Evolutionary conservation across 92 coral and sea anemone species (phyloP).

Genomic region (Zoanthus gigantus): DNA sequence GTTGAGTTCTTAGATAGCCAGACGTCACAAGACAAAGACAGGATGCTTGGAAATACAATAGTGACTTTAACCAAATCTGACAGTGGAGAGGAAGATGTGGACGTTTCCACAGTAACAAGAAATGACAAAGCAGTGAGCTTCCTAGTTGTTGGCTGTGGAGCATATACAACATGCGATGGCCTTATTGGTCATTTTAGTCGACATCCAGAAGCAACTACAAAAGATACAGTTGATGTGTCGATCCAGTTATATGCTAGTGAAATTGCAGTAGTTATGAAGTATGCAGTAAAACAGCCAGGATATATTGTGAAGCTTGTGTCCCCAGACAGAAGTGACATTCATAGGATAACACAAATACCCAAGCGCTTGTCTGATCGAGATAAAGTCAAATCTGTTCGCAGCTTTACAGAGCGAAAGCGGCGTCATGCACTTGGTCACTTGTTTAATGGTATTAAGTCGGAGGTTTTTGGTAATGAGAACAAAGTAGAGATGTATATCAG

Average conservation of each 20-base stretch:
- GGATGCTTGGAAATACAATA: slow-evolving; percentile 53
- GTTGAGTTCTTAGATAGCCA: slow-evolving; percentile 30
- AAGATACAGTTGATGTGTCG: slow-evolving; percentile 80
- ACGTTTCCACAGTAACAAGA: slow-evolving; percentile 3
- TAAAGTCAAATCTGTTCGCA: slow-evolving; percentile 75
- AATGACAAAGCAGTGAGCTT: slow-evolving; percentile 20
- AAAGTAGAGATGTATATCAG: slow-evolving; percentile 74
- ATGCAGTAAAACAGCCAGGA: slow-evolving; percentile 76
- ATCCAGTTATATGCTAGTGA: slow-evolving; percentile 81
- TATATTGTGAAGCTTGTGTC: slow-evolving; percentile 60
- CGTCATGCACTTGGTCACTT: slow-evolving; percentile 83
- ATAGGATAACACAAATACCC: slow-evolving; percentile 20
- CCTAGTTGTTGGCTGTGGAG: slow-evolving; percentile 60
- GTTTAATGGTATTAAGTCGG: slow-evolving; percentile 72
- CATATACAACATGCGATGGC: slow-evolving; percentile 49
- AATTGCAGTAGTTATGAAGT: slow-evolving; percentile 76
- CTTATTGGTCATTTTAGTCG: slow-evolving; percentile 74
- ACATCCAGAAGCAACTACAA: slow-evolving; percentile 69
- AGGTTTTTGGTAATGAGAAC: slow-evolving; percentile 66
- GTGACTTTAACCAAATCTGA: slow-evolving; percentile 34
- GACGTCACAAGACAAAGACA: slow-evolving; percentile 22
- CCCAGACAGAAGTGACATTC: slow-evolving; percentile 67
- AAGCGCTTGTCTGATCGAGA: slow-evolving; percentile 66
- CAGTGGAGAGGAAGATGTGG: slow-evolving; percentile 50
- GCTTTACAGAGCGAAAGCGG: slow-evolving; percentile 87